A percentile compares a stretch with the other conserved stretches of the same genome.
Evolutionary conservation across 2,113 vertebrate species (phyloP).

Genomic region (Chrysochloris asiatica): DNA sequence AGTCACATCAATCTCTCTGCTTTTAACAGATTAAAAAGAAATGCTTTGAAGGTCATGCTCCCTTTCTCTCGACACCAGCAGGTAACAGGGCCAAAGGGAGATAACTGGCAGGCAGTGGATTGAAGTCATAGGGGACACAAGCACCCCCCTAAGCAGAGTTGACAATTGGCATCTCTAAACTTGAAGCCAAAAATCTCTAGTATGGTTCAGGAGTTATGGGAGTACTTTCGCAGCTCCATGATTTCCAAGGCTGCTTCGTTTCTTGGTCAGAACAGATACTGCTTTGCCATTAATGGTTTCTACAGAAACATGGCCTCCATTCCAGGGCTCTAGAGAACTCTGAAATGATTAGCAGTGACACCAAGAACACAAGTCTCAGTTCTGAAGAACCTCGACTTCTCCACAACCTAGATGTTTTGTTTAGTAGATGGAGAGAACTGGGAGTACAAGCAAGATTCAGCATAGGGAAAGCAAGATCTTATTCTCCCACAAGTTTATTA

Average conservation of each 20-base stretch:
- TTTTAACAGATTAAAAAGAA: not conserved
- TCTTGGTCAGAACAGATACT: not conserved
- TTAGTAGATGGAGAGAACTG: not conserved
- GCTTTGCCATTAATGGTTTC: not conserved
- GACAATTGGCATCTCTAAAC: not conserved
- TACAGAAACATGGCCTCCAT: not conserved
- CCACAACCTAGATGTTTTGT: not conserved
- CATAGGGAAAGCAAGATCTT: not conserved
- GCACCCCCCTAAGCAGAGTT: not conserved
- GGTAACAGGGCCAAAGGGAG: not conserved
- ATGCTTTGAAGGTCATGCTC: not conserved
- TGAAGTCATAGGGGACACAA: not conserved
- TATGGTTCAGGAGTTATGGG: not conserved
- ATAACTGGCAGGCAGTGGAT: not conserved
- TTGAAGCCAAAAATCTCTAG: not conserved
- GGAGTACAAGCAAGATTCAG: not conserved
- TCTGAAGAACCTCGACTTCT: not conserved
- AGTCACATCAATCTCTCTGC: not conserved
- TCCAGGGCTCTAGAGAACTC: not conserved
- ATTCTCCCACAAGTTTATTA: not conserved
- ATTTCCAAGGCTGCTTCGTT: not conserved
- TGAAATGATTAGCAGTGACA: conserved; percentile 12
- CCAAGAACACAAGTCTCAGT: not conserved
- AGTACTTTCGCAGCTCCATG: no score
- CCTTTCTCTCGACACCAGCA: not conserved